Conservation (phyloP, 2,888 invertebrate genomes). For the Parapristionchus giblindavisi region DNA sequence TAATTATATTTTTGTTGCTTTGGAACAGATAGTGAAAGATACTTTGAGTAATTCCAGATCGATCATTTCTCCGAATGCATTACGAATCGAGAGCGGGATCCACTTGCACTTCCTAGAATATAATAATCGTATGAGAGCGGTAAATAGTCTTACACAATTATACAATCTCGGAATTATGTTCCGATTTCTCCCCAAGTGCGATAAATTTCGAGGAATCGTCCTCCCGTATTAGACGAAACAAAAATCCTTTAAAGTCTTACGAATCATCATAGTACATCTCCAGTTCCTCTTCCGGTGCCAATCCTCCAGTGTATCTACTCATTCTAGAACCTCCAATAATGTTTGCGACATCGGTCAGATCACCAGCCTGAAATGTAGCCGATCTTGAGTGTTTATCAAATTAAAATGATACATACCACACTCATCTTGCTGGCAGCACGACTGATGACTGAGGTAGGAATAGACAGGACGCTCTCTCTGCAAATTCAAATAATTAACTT, state of each 20-base stretch:
- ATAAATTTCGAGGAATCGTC: not conserved
- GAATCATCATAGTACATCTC: constrained; percentile 39
- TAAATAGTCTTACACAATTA: too few species aligned
- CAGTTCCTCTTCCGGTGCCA: constrained; percentile 38
- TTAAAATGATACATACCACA: not conserved
- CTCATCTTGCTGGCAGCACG: constrained; percentile 46
- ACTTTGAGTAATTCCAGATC: constrained; percentile 62
- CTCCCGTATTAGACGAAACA: not conserved
- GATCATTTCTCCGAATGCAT: constrained; percentile 66
- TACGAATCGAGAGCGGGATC: constrained; percentile 63
- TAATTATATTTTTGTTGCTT: not conserved
- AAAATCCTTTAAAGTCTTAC: not conserved
- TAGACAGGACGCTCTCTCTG: constrained; percentile 51
- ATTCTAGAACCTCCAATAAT: constrained; percentile 56
- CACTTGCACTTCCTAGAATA: constrained; percentile 58
- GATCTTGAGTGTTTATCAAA: not conserved
- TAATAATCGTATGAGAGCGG: not conserved
- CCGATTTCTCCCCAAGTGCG: too few species aligned
- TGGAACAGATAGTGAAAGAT: not conserved
- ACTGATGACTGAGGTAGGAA: constrained; percentile 53
- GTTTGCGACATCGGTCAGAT: constrained; percentile 46
- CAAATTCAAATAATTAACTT: not conserved
- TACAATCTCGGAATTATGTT: too few species aligned
- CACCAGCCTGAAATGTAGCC: constrained; percentile 42
- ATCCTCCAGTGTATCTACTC: constrained; percentile 52